These are phyloP conservation scores for Drymonia ruficornis DNA, from an alignment of 2,888 invertebrate genomes.

Conservation along the genomic window DNA sequence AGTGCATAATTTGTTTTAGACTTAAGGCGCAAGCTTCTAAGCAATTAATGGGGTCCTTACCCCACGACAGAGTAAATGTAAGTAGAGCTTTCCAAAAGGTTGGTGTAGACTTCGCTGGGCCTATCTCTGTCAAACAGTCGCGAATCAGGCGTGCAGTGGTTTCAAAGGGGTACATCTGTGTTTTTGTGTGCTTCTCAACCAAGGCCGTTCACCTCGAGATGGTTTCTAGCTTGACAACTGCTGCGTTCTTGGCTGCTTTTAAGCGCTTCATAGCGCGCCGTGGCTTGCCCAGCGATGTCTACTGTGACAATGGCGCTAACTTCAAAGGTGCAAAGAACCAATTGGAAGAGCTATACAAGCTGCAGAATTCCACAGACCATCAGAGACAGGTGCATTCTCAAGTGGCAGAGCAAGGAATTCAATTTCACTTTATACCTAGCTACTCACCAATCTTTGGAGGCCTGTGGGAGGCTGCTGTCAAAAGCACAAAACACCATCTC, in stretches of 20 bases:
- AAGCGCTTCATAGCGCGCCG: slow-evolving; percentile 17
- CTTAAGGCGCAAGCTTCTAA: slow-evolving; percentile 4
- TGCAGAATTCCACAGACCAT: not conserved
- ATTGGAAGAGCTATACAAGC: not conserved
- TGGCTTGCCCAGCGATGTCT: slow-evolving; percentile 14
- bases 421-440: slow-evolving; percentile 3
- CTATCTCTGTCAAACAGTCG: not conserved
- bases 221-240: slow-evolving; percentile 18
- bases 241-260: slow-evolving; percentile 17
- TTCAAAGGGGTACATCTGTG: slow-evolving; percentile 9
- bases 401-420: not conserved
- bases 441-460: slow-evolving; percentile 2
- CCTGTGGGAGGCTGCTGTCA: slow-evolving; percentile 2
- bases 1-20: slow-evolving; percentile 3
- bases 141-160: not conserved
- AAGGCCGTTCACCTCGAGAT: slow-evolving; percentile 20
- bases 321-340: slow-evolving; percentile 10
- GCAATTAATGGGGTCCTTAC: slow-evolving; percentile 7
- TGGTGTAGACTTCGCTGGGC: slow-evolving; percentile 8
- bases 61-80: slow-evolving; percentile 2
- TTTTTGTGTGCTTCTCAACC: slow-evolving; percentile 11
- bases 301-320: slow-evolving; percentile 13
- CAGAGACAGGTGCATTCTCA: no score
- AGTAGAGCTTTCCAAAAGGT: slow-evolving; percentile 3
- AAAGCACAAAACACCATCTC: slow-evolving; percentile 1